Conservation (phyloP, 53 echinoderm and acorn worm genomes). For the Antedon mediterranea region DNA sequence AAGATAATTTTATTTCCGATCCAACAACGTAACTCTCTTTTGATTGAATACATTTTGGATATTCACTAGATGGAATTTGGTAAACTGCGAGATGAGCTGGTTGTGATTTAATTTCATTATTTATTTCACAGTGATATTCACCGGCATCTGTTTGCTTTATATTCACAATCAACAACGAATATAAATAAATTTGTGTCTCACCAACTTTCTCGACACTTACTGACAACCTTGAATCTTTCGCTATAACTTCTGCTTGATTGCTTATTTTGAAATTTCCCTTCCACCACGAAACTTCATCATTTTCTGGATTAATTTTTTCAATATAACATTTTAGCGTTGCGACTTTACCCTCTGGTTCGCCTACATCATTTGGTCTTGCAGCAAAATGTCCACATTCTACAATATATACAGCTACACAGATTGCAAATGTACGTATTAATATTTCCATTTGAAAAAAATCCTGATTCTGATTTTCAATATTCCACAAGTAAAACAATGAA, state of each 20-base stretch:
- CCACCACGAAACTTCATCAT: neutral
- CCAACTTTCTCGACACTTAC: neutral
- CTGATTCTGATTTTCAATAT: no score
- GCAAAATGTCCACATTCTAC: no score
- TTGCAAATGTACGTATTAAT: no score
- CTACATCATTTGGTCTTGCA: neutral
- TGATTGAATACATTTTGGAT: neutral
- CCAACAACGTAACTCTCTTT: neutral
- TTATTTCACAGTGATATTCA: neutral
- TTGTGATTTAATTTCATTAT: neutral
- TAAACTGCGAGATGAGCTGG: neutral
- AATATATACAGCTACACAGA: no score
- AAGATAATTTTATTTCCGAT: neutral
- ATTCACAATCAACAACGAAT: neutral
- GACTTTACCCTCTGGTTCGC: neutral
- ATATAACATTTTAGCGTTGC: neutral
- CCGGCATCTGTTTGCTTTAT: neutral
- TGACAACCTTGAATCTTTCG: neutral
- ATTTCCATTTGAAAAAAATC: no score
- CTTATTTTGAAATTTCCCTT: neutral
- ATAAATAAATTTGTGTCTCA: neutral
- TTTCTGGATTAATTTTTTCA: neutral
- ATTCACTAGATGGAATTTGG: neutral
- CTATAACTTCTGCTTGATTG: neutral
- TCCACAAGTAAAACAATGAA: no score